A percentile compares a stretch with the other conserved stretches of the same genome.
These are phyloP conservation scores for Beaufortia kweichowensis DNA, from an alignment of 2,113 vertebrate genomes.

Conservation along the genomic window DNA sequence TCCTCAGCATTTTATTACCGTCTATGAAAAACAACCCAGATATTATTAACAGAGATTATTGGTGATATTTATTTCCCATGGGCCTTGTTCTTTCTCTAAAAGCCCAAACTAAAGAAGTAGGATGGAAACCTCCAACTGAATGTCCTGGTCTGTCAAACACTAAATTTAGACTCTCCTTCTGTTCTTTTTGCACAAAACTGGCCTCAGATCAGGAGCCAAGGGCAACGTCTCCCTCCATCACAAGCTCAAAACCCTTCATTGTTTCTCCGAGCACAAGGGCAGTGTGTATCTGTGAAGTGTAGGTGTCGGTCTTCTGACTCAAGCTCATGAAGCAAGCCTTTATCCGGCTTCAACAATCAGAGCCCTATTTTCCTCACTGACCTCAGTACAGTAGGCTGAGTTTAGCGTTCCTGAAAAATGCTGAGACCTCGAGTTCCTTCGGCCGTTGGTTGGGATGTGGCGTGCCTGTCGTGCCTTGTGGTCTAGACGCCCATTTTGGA, in stretches of 20 bases:
- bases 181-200: conserved; percentile 5
- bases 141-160: not conserved
- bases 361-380: conserved; percentile 30
- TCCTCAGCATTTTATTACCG: not conserved
- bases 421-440: conserved; percentile 4
- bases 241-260: conserved; percentile 43
- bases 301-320: conserved; percentile 45
- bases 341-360: conserved; percentile 38
- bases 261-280: conserved; percentile 29
- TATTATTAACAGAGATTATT: not conserved
- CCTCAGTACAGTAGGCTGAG: conserved; percentile 24
- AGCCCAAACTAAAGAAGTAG: not conserved
- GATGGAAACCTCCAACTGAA: conserved; percentile 26
- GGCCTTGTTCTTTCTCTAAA: not conserved
- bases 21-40: not conserved
- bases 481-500: conserved; percentile 33
- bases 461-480: conserved; percentile 32
- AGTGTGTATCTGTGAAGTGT: conserved; percentile 39
- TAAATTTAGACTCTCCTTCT: conserved; percentile 36
- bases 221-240: conserved; percentile 18
- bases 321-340: conserved; percentile 48
- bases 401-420: conserved; percentile 23
- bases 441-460: conserved; percentile 9
- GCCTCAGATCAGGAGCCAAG: conserved; percentile 28
- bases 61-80: not conserved